phyloP scores from a whole-genome alignment of 2,888 invertebrate genomes.

The Thera britannica region DNA sequence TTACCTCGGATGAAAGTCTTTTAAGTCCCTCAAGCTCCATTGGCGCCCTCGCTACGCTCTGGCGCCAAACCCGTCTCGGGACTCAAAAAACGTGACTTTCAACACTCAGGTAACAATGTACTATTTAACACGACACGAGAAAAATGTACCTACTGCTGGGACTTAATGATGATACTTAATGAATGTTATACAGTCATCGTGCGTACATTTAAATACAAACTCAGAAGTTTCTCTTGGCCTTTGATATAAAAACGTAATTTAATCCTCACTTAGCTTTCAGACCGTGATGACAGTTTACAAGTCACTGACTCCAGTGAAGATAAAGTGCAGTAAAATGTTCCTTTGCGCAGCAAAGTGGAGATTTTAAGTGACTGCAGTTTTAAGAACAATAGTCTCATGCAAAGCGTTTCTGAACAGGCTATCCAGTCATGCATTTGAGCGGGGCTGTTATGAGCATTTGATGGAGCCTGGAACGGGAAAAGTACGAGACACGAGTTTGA shows the following conservation, averaged over 20 bases:
- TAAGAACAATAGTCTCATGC: constrained; percentile 73
- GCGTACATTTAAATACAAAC: no score
- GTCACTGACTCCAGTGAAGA: constrained; percentile 46
- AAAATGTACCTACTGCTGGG: no score
- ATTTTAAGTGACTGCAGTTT: constrained; percentile 70
- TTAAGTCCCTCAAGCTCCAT: no score
- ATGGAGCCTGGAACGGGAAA: not conserved
- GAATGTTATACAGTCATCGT: no score
- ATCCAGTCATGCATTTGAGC: constrained; percentile 66
- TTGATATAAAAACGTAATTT: constrained; percentile 9
- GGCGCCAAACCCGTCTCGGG: no score
- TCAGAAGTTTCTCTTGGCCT: not conserved
- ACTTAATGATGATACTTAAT: no score
- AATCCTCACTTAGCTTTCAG: constrained; percentile 9
- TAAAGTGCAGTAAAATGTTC: constrained; percentile 62
- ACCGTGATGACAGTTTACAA: constrained; percentile 50
- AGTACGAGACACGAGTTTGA: constrained; percentile 1
- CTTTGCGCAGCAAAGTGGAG: constrained; percentile 72
- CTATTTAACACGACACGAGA: no score
- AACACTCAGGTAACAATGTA: no score
- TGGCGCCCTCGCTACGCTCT: no score
- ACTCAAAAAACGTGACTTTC: no score
- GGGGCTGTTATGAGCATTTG: constrained; percentile 39
- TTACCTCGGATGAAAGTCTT: no score
- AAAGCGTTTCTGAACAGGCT: constrained; percentile 66